A percentile compares a stretch with the other conserved stretches of the same genome.
These are phyloP conservation scores for Vandiemenella viatica DNA, from an alignment of 2,888 invertebrate genomes.

Conservation along the genomic window DNA sequence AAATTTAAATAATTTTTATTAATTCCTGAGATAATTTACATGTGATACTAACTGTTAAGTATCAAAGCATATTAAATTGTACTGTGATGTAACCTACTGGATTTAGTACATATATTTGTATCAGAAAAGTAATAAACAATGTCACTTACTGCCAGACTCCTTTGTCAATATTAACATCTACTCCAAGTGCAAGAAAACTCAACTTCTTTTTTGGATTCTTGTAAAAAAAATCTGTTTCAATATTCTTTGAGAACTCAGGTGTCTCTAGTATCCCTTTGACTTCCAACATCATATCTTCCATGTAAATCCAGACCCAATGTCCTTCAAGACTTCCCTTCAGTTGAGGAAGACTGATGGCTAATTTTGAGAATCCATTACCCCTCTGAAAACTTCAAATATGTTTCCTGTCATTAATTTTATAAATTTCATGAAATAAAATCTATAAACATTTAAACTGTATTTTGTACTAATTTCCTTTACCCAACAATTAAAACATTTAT, in stretches of 20 bases:
- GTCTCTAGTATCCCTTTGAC: constrained; percentile 31
- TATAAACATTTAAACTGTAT: too few species aligned
- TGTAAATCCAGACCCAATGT: constrained; percentile 36
- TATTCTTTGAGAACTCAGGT: constrained; percentile 27
- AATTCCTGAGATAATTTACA: background rate
- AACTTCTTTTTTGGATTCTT: constrained; percentile 37
- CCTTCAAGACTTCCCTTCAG: constrained; percentile 31
- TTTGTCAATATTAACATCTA: constrained; percentile 38
- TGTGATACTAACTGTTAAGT: background rate
- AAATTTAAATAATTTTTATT: background rate
- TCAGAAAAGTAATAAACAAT: background rate
- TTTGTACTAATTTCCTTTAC: too few species aligned
- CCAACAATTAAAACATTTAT: too few species aligned
- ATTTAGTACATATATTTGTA: background rate
- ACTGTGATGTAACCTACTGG: background rate
- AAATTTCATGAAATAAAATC: too few species aligned
- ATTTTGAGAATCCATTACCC: too few species aligned
- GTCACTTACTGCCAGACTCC: constrained; percentile 31
- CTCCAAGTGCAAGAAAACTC: constrained; percentile 34
- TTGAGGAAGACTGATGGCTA: too few species aligned
- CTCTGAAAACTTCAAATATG: too few species aligned
- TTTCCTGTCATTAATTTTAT: too few species aligned
- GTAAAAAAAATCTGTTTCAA: constrained; percentile 34
- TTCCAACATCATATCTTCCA: constrained; percentile 36
- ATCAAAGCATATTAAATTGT: background rate